Base-by-base conservation (phyloP, 1,140 invertebrate species). In the Calliphora vicina region DNA sequence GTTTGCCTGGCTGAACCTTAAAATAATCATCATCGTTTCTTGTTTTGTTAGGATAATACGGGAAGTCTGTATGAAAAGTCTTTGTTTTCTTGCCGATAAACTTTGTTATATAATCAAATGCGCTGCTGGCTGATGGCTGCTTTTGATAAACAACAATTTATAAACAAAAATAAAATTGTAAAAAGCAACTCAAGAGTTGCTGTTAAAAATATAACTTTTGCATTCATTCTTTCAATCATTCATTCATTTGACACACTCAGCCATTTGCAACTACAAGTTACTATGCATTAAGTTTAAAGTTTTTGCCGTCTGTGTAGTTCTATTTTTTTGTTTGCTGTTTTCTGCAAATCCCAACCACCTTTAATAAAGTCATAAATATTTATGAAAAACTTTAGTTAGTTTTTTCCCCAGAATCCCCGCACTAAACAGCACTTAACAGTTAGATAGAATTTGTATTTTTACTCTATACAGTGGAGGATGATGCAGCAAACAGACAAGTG, bases 341-440 rank as follows among this genome's bases (percentile, higher is more conserved):
- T n/a, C n/a, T 67, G 20, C 17, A 23, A 23, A 17, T 45, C 35
- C 35, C 45, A 87, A 86, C 88, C 87, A 88, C 87, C 87, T 88
- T 61, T 88, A 88, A 88, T 88, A 87, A 86, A 88, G 87, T 88
- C 87, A 88, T 88, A 88, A 88, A 88, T 88, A 88, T 88, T 88
- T 88, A 88, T 88, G 87, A 88, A 88, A 88, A 86, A 83, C 86
- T 84, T 81, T 81, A 43, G 35, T 78, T 76, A 17, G 13, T 29
- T 42, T 76, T 20, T n/a, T n/a, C n/a, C n/a, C 29, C 72, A 10
- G 12, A 4, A 12, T 73, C 23, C 20, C 71, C 23, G 8, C 20
- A 12, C 27, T 29, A 73, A 73, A 26, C 13, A 73, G 13, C 35
- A 35, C 35, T 35, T 35, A 73, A 29, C 71, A 23, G 20, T n/a